Evolutionary conservation across 2,888 invertebrate species (phyloP).

Genomic region (Nephrocerus scutellatus): DNA sequence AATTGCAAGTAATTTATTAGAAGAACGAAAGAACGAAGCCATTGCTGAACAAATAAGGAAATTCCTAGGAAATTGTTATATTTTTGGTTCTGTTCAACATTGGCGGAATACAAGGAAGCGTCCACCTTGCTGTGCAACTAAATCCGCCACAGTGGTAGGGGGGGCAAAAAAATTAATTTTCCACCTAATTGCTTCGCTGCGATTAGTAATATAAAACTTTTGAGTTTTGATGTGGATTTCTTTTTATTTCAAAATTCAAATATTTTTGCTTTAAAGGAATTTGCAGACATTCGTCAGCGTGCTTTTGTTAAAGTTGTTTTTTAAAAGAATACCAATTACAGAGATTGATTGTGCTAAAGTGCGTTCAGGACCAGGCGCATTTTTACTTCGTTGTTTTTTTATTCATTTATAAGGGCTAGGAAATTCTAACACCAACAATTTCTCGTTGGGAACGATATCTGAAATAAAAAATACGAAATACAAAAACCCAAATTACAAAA

Average conservation of each 20-base stretch:
- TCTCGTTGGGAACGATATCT: no score
- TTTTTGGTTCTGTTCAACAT: no score
- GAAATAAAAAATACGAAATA: no score
- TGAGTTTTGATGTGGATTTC: conserved; percentile 24
- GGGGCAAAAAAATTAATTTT: conserved; percentile 41
- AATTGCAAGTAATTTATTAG: conserved; percentile 43
- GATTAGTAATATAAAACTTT: conserved; percentile 48
- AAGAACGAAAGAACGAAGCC: conserved; percentile 14
- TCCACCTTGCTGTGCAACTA: conserved; percentile 14
- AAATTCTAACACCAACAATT: no score
- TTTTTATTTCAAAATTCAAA: conserved; percentile 17
- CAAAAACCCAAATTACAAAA: no score
- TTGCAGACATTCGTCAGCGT: conserved; percentile 4
- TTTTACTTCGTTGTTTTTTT: no score
- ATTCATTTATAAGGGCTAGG: no score
- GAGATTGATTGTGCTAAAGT: conserved; percentile 47
- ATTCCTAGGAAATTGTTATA: conserved; percentile 8
- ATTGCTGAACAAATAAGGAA: conserved; percentile 12
- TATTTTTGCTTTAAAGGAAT: conserved; percentile 19
- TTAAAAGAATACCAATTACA: conserved; percentile 43
- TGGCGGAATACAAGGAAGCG: no score
- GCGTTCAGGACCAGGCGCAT: no score
- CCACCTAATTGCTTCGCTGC: conserved; percentile 47
- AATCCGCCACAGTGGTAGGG: background rate
- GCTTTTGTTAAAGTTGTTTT: no score